A percentile compares a stretch with the other conserved stretches of the same genome.
phyloP scores from a whole-genome alignment of 2,797 vertebrate genomes.

The Sphenodon punctatus region DNA sequence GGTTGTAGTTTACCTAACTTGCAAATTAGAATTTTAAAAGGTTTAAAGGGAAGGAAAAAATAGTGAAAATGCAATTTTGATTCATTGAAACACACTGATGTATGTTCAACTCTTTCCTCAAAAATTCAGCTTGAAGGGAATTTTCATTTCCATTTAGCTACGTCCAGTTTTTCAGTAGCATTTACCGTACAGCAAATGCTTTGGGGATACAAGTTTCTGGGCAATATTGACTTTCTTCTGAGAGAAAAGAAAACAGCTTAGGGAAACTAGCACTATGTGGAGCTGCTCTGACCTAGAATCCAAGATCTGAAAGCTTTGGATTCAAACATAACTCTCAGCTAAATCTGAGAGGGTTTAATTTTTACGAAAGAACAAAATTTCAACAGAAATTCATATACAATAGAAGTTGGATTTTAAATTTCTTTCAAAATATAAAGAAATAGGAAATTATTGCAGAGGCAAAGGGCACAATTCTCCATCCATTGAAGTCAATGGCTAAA shows the following conservation, averaged over 20 bases:
- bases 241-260: neutral
- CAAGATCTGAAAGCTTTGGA: neutral
- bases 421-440: neutral
- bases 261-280: constrained; percentile 20
- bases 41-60: constrained; percentile 20
- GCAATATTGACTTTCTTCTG: constrained; percentile 46
- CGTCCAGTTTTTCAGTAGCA: constrained; percentile 13
- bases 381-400: neutral
- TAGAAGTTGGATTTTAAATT: neutral
- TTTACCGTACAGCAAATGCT: constrained; percentile 31
- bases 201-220: constrained; percentile 49
- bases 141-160: neutral
- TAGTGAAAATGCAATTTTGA: constrained; percentile 41
- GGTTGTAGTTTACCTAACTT: constrained; percentile 50
- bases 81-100: constrained; percentile 55
- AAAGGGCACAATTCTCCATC: too few relatives aligned
- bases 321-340: neutral
- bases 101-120: constrained; percentile 27
- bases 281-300: neutral
- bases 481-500: too few relatives aligned
- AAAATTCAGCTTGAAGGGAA: constrained; percentile 8
- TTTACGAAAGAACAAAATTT: neutral
- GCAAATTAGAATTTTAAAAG: constrained; percentile 34
- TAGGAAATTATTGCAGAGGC: neutral
- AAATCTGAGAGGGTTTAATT: neutral